Evolutionary conservation across 2,113 vertebrate species (phyloP).

Genomic region (Campylorhamphus procurvoides): DNA sequence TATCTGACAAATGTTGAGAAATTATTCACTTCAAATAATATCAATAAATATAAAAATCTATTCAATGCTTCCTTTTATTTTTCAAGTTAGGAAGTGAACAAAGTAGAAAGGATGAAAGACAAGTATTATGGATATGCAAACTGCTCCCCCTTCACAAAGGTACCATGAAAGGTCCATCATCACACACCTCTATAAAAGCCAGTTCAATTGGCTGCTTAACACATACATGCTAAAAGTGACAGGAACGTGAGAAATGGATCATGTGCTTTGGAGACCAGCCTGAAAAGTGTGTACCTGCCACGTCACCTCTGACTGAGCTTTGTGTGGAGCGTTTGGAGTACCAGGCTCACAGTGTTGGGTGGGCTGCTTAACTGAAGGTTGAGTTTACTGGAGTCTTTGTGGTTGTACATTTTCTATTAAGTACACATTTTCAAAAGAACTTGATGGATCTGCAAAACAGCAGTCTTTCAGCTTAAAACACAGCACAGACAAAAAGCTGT

Average conservation of each 20-base stretch:
- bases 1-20: neutral
- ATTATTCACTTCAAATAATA: neutral
- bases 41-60: neutral
- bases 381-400: neutral
- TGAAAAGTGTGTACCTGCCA: neutral
- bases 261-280: neutral
- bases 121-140: neutral
- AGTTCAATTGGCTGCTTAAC: neutral
- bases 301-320: accelerated
- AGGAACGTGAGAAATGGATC: neutral
- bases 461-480: neutral
- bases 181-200: neutral
- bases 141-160: neutral
- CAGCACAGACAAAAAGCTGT: neutral
- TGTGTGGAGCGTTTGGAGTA: neutral
- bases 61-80: neutral
- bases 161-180: neutral
- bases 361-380: neutral
- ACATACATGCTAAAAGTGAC: neutral
- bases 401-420: neutral
- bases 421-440: neutral
- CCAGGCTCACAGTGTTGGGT: neutral
- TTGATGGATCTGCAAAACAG: neutral
- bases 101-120: neutral
- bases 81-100: neutral